A percentile compares a stretch with the other conserved stretches of the same genome.
Evolutionary conservation across 2,113 vertebrate species (phyloP).

Genomic region (Gallinago undulata): DNA sequence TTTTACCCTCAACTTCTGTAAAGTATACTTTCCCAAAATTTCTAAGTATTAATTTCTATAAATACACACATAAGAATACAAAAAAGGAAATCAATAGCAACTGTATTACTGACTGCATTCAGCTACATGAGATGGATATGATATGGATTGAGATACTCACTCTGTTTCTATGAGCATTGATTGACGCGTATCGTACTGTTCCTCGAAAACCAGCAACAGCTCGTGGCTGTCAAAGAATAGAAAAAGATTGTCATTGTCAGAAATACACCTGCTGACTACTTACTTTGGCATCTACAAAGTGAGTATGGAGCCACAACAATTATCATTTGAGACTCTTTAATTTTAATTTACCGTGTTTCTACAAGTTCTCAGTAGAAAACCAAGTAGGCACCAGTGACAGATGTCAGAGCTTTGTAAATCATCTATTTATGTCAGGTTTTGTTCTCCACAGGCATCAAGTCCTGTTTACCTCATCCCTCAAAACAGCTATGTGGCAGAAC

Average conservation of each 20-base stretch:
- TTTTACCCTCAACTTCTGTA: not conserved
- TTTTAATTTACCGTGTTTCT: not conserved
- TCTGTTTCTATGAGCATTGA: constrained; percentile 98
- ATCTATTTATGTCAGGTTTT: not conserved
- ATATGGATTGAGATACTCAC: constrained; percentile 69
- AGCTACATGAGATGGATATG: not conserved
- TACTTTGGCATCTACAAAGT: not conserved
- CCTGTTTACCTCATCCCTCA: not conserved
- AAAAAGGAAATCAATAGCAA: not conserved
- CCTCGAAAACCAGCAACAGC: constrained; percentile 96
- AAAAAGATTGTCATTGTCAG: constrained; percentile 4
- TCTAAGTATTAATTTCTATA: not conserved
- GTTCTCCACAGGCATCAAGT: not conserved
- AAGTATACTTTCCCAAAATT: not conserved
- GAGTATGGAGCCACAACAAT: not conserved
- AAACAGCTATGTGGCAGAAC: not conserved
- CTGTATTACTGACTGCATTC: not conserved
- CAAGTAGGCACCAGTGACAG: not conserved
- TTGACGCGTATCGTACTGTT: constrained; percentile 94
- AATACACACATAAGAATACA: not conserved
- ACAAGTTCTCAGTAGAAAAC: not conserved
- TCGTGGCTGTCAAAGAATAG: constrained; percentile 81
- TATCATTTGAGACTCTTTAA: not conserved
- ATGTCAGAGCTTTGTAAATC: not conserved
- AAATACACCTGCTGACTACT: not conserved